These are phyloP conservation scores for Hirtodrosophila trivittata DNA, from an alignment of 2,888 invertebrate genomes.

Conservation along the genomic window DNA sequence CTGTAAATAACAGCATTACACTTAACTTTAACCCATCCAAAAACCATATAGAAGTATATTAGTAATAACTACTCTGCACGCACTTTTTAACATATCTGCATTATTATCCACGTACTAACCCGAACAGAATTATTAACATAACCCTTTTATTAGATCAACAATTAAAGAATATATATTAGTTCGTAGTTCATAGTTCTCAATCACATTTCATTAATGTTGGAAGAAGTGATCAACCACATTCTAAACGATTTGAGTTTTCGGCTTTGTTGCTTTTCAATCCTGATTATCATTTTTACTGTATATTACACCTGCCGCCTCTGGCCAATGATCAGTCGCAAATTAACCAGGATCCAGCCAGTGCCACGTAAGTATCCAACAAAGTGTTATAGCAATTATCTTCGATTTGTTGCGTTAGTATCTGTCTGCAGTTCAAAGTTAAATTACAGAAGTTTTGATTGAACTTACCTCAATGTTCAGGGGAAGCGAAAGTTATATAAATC, in stretches of 20 bases:
- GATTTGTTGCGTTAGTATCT: background rate
- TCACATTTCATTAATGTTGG: constrained; percentile 22
- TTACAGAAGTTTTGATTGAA: background rate
- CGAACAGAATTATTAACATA: background rate
- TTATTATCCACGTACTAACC: constrained; percentile 20
- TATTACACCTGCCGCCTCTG: constrained; percentile 29
- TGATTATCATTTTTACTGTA: constrained; percentile 27
- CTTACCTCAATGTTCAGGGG: background rate
- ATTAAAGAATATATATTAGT: constrained; percentile 3
- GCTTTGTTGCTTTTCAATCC: constrained; percentile 27
- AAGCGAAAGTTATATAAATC: no score
- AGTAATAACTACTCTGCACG: constrained; percentile 32
- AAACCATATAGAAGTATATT: constrained; percentile 2
- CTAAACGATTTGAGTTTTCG: constrained; percentile 28
- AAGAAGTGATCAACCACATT: constrained; percentile 12
- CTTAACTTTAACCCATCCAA: background rate
- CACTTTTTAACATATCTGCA: constrained; percentile 15
- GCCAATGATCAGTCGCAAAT: constrained; percentile 20
- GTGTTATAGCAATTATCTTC: background rate
- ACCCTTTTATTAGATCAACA: background rate
- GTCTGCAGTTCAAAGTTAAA: background rate
- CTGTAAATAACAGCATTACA: constrained; percentile 25
- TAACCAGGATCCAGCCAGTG: constrained; percentile 9
- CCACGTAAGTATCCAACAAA: constrained; percentile 28
- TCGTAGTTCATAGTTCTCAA: background rate